phyloP scores from a whole-genome alignment of 2,888 invertebrate genomes.

The Diaphora mendica region DNA sequence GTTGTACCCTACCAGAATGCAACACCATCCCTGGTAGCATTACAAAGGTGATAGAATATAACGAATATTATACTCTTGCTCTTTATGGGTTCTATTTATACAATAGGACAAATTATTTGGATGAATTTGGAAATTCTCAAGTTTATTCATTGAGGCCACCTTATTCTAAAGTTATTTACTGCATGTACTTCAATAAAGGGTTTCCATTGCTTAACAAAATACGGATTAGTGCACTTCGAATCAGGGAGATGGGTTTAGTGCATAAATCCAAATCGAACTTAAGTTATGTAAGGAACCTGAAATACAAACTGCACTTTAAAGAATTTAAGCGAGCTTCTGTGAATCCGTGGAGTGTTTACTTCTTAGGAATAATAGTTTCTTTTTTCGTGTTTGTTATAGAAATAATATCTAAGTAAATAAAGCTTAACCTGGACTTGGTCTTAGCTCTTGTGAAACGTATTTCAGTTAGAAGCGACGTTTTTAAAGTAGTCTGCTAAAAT shows the following conservation, averaged over 20 bases:
- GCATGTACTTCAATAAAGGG: slow-evolving; percentile 68
- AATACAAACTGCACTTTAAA: neutral
- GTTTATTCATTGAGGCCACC: slow-evolving; percentile 49
- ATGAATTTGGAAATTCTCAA: slow-evolving; percentile 22
- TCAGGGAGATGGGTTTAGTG: slow-evolving; percentile 65
- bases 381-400: neutral
- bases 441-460: neutral
- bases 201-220: slow-evolving; percentile 60
- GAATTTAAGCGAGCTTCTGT: neutral
- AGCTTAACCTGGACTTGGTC: neutral
- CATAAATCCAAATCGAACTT: slow-evolving; percentile 24
- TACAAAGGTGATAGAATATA: slow-evolving; percentile 16
- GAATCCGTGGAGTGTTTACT: neutral
- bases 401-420: neutral
- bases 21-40: slow-evolving; percentile 6
- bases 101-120: slow-evolving; percentile 16
- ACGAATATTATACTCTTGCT: slow-evolving; percentile 14
- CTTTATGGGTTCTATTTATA: slow-evolving; percentile 11
- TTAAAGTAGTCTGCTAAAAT: no score
- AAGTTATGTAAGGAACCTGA: neutral
- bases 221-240: slow-evolving; percentile 46
- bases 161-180: slow-evolving; percentile 59
- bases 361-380: neutral
- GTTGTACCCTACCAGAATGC: slow-evolving; percentile 14
- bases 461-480: no score